Conservation (phyloP, 2,797 vertebrate genomes). For the Acanthurus tractus region DNA sequence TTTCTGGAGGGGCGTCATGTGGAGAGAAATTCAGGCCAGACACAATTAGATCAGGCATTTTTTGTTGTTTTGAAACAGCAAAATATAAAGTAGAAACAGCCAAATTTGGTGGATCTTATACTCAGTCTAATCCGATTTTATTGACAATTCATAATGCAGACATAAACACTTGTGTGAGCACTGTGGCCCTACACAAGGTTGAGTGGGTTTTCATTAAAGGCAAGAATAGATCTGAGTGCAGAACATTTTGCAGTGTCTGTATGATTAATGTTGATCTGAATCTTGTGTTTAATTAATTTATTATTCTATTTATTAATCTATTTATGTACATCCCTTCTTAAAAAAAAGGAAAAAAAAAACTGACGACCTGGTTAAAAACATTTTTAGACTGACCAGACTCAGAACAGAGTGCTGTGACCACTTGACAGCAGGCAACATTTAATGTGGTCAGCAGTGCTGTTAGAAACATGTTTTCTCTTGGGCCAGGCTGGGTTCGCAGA, state of each 20-base stretch:
- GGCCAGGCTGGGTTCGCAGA: background rate
- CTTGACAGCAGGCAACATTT: slow-evolving; percentile 24
- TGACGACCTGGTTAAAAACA: background rate
- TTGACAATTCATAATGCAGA: slow-evolving; percentile 35
- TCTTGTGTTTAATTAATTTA: background rate
- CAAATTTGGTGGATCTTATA: slow-evolving; percentile 40
- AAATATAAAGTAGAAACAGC: slow-evolving; percentile 43
- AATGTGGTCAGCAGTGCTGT: slow-evolving; percentile 15
- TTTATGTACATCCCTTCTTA: background rate
- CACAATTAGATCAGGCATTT: slow-evolving; percentile 50
- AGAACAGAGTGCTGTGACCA: slow-evolving; percentile 5
- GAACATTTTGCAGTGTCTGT: background rate
- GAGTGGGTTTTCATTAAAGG: slow-evolving; percentile 35
- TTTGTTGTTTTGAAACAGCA: slow-evolving; percentile 19
- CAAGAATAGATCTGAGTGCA: background rate
- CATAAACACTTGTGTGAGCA: slow-evolving; percentile 34
- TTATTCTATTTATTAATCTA: background rate
- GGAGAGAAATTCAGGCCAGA: slow-evolving; percentile 40
- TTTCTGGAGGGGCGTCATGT: slow-evolving; percentile 31
- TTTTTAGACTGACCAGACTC: background rate
- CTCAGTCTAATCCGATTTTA: slow-evolving; percentile 41
- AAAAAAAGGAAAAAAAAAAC: background rate
- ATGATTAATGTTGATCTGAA: background rate
- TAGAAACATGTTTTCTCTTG: background rate
- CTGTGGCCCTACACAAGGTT: slow-evolving; percentile 15